These are phyloP conservation scores for Onychostoma macrolepis DNA, from an alignment of 2,113 vertebrate species.

Conservation along the genomic window DNA sequence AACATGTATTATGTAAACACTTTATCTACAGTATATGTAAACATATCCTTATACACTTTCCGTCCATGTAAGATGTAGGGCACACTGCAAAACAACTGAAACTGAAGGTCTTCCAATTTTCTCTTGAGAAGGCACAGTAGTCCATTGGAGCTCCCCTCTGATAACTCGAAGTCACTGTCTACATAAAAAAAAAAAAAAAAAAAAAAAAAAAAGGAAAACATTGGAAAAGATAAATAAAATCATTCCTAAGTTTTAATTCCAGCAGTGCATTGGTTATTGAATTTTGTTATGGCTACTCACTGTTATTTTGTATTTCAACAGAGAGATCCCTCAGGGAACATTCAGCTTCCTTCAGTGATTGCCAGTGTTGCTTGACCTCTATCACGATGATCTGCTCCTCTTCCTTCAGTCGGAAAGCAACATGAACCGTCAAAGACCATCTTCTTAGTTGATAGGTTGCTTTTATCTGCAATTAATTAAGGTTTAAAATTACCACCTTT, in stretches of 20 bases:
- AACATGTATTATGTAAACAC: too few relatives aligned
- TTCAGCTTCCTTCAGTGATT: neutral
- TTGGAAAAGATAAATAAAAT: too few relatives aligned
- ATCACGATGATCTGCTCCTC: neutral
- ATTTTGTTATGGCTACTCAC: neutral
- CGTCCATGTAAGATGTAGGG: too few relatives aligned
- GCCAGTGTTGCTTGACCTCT: constrained; percentile 8
- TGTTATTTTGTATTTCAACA: neutral
- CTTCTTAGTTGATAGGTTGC: neutral
- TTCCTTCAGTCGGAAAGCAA: constrained; percentile 4
- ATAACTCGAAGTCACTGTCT: neutral
- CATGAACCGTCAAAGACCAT: neutral
- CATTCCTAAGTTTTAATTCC: too few relatives aligned
- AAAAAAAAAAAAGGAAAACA: too few relatives aligned
- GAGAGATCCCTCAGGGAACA: neutral
- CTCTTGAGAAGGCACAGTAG: too few relatives aligned
- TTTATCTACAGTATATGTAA: too few relatives aligned
- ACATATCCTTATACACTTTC: too few relatives aligned
- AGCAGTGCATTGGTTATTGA: neutral
- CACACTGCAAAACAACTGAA: too few relatives aligned
- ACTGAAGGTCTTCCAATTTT: neutral
- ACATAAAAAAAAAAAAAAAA: neutral
- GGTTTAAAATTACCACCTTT: neutral
- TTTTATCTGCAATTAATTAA: neutral
- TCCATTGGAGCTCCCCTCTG: neutral